These are phyloP conservation scores for Poecile montanus DNA, from an alignment of 2,797 vertebrate species.

Conservation along the genomic window DNA sequence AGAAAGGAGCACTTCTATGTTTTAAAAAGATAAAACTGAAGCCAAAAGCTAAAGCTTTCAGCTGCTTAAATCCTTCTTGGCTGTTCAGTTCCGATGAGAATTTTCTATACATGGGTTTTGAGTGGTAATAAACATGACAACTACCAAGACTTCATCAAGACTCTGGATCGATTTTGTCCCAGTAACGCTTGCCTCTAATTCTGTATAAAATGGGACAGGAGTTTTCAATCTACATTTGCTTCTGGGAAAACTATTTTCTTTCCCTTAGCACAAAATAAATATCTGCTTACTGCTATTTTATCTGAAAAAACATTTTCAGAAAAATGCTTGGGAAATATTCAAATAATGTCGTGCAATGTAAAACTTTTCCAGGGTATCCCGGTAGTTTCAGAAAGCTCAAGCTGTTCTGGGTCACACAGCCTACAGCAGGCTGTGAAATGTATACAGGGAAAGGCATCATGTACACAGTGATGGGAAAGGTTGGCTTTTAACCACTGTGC, in stretches of 20 bases:
- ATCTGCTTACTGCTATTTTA: neutral
- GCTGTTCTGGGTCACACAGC: neutral
- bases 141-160: neutral
- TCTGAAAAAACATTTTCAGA: neutral
- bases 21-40: neutral
- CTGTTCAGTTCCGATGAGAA: neutral
- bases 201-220: neutral
- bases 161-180: neutral
- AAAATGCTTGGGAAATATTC: neutral
- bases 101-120: rapidly evolving
- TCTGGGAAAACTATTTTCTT: neutral
- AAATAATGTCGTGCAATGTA: neutral
- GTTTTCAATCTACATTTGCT: neutral
- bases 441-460: neutral
- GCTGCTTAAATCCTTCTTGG: neutral
- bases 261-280: neutral
- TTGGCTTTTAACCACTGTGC: neutral
- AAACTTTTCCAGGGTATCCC: neutral
- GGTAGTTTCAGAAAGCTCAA: neutral
- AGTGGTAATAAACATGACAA: neutral
- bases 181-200: neutral
- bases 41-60: neutral
- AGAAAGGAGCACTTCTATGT: neutral
- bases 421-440: neutral
- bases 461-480: neutral